Evolutionary conservation across 2,797 vertebrate genomes (phyloP).

Genomic region (Microtus agrestis): DNA sequence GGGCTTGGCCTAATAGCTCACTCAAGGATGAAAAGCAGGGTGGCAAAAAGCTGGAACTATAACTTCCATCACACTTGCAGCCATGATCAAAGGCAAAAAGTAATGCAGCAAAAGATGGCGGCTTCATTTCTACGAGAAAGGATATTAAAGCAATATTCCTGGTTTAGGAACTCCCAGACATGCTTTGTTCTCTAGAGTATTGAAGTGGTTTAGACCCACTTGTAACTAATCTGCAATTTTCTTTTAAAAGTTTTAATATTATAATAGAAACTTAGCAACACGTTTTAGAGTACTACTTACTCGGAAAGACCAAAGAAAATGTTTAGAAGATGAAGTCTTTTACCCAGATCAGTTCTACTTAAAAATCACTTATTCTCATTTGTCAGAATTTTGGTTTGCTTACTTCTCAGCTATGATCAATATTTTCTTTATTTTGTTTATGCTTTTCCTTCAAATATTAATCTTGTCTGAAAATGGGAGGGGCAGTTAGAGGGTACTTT

Average conservation of each 20-base stretch:
- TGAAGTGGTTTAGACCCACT: slow-evolving; percentile 8
- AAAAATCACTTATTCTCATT: neutral
- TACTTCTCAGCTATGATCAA: neutral
- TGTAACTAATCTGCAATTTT: slow-evolving; percentile 11
- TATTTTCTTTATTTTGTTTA: neutral
- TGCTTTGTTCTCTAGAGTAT: neutral
- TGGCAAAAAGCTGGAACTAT: neutral
- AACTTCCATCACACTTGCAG: neutral
- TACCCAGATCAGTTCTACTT: neutral
- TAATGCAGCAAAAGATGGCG: neutral
- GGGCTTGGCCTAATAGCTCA: neutral
- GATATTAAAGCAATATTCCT: neutral
- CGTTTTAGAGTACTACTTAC: neutral
- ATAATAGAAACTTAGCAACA: slow-evolving; percentile 14
- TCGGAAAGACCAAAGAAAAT: slow-evolving; percentile 34
- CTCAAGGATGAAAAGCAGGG: neutral
- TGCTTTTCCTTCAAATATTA: neutral
- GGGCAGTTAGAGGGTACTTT: neutral
- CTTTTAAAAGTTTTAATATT: slow-evolving; percentile 20
- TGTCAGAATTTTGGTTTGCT: neutral
- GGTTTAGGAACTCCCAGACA: neutral
- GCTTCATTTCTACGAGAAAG: neutral
- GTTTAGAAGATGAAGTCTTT: neutral
- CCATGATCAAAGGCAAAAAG: neutral
- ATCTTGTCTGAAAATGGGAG: neutral